These are phyloP conservation scores for Halichondria panicea DNA, from an alignment of 37 sponge, comb jelly and placozoan genomes.

Conservation along the genomic window DNA sequence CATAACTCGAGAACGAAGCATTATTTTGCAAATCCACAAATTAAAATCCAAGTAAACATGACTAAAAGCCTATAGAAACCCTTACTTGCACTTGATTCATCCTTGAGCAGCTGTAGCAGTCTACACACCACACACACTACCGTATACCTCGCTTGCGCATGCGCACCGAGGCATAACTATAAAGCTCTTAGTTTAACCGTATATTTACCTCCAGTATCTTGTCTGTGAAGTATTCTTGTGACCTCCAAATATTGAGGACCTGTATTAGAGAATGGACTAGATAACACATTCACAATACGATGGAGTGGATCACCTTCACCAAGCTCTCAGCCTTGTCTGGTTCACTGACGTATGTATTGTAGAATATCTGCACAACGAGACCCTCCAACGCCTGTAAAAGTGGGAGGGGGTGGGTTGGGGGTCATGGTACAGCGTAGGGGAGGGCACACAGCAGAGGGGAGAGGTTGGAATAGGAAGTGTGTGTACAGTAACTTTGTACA, in stretches of 20 bases:
- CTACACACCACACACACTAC: too few species aligned
- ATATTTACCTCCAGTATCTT: constrained; percentile 35
- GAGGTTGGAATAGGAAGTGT: background rate
- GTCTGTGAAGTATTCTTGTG: constrained; percentile 74
- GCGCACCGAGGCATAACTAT: too few species aligned
- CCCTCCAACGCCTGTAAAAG: constrained; percentile 71
- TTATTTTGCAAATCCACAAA: too few species aligned
- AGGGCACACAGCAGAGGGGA: background rate
- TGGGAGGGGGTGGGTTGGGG: background rate
- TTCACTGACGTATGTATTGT: constrained; percentile 44
- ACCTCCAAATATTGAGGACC: constrained; percentile 90
- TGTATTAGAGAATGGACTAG: constrained; percentile 5
- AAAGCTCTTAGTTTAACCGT: background rate
- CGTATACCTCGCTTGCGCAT: too few species aligned
- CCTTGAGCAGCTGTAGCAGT: too few species aligned
- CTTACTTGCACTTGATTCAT: too few species aligned
- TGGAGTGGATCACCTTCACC: constrained; percentile 40
- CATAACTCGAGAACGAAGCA: too few species aligned
- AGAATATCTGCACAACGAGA: constrained; percentile 71
- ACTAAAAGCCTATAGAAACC: too few species aligned
- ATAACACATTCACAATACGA: background rate
- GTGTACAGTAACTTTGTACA: too few species aligned
- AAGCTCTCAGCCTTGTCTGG: constrained; percentile 50
- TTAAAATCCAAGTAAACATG: too few species aligned
- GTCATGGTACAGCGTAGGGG: background rate